Evolutionary conservation across 2,797 vertebrate species (phyloP).

Genomic region (Etheostoma nigrum): DNA sequence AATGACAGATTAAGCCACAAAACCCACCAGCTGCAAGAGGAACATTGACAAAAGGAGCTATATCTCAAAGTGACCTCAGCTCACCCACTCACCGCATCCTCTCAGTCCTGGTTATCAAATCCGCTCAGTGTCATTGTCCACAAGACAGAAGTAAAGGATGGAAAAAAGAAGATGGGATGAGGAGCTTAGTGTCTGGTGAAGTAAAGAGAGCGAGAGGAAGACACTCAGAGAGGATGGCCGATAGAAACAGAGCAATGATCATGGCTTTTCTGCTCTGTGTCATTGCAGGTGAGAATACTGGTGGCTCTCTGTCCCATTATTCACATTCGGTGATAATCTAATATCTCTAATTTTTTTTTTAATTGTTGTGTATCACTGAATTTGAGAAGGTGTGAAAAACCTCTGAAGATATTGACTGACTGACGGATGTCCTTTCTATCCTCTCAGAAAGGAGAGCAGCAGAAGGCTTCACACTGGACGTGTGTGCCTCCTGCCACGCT

Average conservation of each 20-base stretch:
- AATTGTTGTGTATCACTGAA: neutral
- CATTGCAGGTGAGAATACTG: conserved; percentile 69
- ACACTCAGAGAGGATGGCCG: conserved; percentile 52
- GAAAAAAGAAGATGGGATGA: conserved; percentile 39
- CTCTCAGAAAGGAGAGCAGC: conserved; percentile 39
- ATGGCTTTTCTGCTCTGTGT: conserved; percentile 60
- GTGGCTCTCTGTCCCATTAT: too few relatives aligned
- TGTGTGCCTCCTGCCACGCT: conserved; percentile 90
- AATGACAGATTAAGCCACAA: conserved; percentile 64
- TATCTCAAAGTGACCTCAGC: conserved; percentile 54
- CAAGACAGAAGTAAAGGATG: conserved; percentile 51
- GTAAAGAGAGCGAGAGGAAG: conserved; percentile 20
- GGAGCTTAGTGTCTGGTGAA: conserved; percentile 33
- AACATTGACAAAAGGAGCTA: conserved; percentile 59
- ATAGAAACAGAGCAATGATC: conserved; percentile 28
- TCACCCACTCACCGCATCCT: conserved; percentile 45
- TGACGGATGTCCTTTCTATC: neutral
- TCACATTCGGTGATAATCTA: neutral
- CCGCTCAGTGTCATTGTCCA: conserved; percentile 42
- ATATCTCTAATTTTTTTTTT: neutral
- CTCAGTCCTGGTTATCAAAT: conserved; percentile 66
- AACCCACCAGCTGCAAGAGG: conserved; percentile 49
- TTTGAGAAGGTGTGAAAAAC: neutral
- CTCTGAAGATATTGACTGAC: neutral
- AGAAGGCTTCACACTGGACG: conserved; percentile 67